Evolutionary conservation across 2,797 vertebrate species (phyloP).

Genomic region (Orestias chungarensis): DNA sequence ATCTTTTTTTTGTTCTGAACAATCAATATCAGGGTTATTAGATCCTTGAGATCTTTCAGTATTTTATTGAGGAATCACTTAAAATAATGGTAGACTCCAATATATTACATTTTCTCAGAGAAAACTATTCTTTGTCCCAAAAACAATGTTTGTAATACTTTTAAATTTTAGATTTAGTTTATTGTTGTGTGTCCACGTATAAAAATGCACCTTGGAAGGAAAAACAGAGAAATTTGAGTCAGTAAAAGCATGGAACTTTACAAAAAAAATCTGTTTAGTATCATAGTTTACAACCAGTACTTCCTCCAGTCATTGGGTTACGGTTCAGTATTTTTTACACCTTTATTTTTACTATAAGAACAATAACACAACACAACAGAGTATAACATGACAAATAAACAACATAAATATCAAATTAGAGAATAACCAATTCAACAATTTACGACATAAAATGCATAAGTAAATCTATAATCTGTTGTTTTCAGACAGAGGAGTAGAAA

Average conservation of each 20-base stretch:
- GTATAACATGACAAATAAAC: too few species aligned
- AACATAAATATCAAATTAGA: too few species aligned
- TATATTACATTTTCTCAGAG: not conserved
- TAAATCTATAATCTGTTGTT: too few species aligned
- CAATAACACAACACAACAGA: too few species aligned
- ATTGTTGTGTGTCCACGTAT: not conserved
- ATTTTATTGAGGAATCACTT: conserved; percentile 20
- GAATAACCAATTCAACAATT: too few species aligned
- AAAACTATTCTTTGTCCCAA: not conserved
- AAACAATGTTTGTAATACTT: not conserved
- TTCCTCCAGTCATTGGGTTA: too few species aligned
- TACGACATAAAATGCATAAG: too few species aligned
- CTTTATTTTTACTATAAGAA: too few species aligned
- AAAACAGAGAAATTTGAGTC: not conserved
- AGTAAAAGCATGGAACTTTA: not conserved
- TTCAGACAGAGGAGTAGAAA: too few species aligned
- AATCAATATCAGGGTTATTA: conserved; percentile 28
- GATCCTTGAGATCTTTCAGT: conserved; percentile 15
- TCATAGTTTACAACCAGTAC: too few species aligned
- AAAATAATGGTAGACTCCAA: conserved; percentile 6
- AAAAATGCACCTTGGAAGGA: not conserved
- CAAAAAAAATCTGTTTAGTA: not conserved
- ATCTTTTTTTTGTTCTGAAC: conserved; percentile 10
- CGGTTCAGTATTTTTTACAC: too few species aligned
- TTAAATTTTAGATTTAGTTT: not conserved